Evolutionary conservation across 2,113 vertebrate species (phyloP).

Genomic region (Eretmochelys imbricata): DNA sequence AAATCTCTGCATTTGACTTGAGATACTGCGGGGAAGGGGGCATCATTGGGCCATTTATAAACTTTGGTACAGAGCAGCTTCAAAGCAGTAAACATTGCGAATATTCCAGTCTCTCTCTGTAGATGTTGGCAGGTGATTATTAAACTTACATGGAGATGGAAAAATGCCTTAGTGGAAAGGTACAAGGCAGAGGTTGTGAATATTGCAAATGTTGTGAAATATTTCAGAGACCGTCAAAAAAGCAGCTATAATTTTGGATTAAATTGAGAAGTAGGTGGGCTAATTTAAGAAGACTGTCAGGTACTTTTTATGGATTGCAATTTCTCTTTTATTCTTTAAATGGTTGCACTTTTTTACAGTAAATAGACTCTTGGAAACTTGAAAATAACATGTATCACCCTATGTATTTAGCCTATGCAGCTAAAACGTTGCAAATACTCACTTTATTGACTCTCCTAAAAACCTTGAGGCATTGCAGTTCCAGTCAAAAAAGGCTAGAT

Average conservation of each 20-base stretch:
- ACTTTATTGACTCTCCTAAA: neutral
- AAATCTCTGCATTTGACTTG: neutral
- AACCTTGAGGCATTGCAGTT: neutral
- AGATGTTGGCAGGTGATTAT: constrained; percentile 55
- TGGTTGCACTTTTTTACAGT: neutral
- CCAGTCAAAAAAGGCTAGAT: neutral
- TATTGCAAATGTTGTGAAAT: constrained; percentile 11
- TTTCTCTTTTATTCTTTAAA: constrained; percentile 35
- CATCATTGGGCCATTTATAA: accelerated
- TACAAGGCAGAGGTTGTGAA: constrained; percentile 43
- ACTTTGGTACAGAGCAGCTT: constrained; percentile 49
- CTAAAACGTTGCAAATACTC: neutral
- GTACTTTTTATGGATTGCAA: neutral
- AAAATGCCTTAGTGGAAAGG: constrained; percentile 33
- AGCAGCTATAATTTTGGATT: constrained; percentile 5
- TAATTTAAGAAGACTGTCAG: neutral
- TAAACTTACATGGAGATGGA: constrained; percentile 24
- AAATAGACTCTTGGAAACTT: neutral
- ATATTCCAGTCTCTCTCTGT: neutral
- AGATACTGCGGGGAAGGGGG: neutral
- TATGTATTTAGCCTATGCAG: accelerated
- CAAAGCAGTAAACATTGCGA: neutral
- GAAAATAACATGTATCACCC: neutral
- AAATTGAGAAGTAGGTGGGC: neutral
- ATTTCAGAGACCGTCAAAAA: constrained; percentile 36